Base-by-base conservation (phyloP, 1,140 invertebrate genomes). In the Leucophenga varia region DNA sequence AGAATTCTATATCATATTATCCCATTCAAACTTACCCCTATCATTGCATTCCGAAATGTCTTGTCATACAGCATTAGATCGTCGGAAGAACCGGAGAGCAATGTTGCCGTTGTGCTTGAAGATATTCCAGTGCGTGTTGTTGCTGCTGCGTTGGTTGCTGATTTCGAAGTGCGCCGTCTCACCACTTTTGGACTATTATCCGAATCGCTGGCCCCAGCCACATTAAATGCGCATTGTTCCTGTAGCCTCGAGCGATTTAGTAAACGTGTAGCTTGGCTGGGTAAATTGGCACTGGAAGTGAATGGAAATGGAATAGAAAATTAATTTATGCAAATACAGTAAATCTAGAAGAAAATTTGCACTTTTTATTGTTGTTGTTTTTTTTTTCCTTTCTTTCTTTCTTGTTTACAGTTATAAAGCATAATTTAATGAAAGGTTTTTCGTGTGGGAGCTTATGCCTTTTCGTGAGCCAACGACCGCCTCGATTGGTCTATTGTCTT, bases 1-100 rank as follows among this genome's bases (percentile, higher is more conserved):
- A n/a, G n/a, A n/a, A n/a, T n/a, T n/a, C n/a, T n/a, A n/a, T n/a
- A n/a, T n/a, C n/a, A n/a, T n/a, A n/a, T n/a, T n/a, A n/a, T n/a
- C n/a, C n/a, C n/a, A n/a, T n/a, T n/a, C n/a, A n/a, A n/a, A n/a
- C n/a, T n/a, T n/a, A n/a, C n/a, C n/a, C n/a, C n/a, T n/a, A 79
- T 81, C 78, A 85, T 81, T 43, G 72, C 69, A 69, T 75, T 75
- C 53, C 68, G 57, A 43, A 75, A 69, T 42, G 72, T 72, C 56
- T 75, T 75, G 54, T 75, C 72, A 63, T 70, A 67, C 47, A 75
- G 54, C 63, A 75, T 65, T 36, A 75, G 64, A 56, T 78, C 75
- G 59, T 75, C 74, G 42, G 72, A 75, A 22, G 73, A 75, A 55
- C 72, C 69, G n/a, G n/a, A n/a, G n/a, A n/a, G n/a, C n/a, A n/a